phyloP scores from a whole-genome alignment of 2,797 vertebrate genomes.

The Loriculus beryllinus region DNA sequence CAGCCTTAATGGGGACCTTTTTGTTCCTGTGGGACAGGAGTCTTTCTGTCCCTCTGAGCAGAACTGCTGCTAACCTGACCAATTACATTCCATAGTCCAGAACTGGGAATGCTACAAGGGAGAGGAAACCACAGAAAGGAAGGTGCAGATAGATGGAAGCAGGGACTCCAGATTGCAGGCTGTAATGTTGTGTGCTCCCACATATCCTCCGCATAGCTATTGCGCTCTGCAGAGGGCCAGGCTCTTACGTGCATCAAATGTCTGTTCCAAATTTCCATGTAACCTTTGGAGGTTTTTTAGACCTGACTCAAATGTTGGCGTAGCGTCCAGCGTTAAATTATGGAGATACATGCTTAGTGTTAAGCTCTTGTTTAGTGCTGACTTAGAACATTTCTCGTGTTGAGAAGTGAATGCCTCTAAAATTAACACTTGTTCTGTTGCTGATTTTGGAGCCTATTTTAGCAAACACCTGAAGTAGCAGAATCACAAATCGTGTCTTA shows the following conservation, averaged over 20 bases:
- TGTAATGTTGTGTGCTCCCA: not conserved
- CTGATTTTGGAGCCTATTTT: not conserved
- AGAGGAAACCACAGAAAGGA: not conserved
- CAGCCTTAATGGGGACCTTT: not conserved
- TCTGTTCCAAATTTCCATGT: not conserved
- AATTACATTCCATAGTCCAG: fast-evolving
- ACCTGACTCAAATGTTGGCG: not conserved
- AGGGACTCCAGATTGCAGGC: not conserved
- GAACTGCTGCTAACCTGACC: not conserved
- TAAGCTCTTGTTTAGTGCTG: not conserved
- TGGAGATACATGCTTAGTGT: not conserved
- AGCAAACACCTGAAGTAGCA: not conserved
- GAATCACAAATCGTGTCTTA: not conserved
- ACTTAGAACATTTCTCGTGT: not conserved
- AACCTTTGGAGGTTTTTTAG: not conserved
- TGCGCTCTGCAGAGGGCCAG: not conserved
- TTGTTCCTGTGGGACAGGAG: not conserved
- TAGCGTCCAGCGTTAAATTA: not conserved
- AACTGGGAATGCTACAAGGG: not conserved
- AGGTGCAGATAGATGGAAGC: not conserved
- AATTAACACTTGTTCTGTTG: not conserved
- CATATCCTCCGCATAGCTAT: not conserved
- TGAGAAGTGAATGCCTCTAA: not conserved
- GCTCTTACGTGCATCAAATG: not conserved
- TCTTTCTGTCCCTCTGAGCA: not conserved